Conservation (phyloP, 37 sponge, comb jelly and placozoan genomes). For the Hexactinellida sp. region DNA sequence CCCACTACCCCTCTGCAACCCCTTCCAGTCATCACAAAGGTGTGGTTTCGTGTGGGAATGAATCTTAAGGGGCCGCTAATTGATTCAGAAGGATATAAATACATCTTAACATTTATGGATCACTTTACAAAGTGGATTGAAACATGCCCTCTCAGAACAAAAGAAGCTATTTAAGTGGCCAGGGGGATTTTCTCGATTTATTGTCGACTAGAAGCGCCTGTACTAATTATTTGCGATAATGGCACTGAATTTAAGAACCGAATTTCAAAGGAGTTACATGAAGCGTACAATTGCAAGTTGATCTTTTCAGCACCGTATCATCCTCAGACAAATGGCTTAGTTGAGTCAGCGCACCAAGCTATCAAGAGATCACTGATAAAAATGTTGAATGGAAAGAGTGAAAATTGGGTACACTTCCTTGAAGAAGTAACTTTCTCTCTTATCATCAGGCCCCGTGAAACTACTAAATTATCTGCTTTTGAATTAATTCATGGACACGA, state of each 20-base stretch:
- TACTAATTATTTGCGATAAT: not conserved
- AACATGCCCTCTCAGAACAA: not conserved
- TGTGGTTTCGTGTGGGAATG: constrained; percentile 9
- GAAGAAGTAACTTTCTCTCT: not conserved
- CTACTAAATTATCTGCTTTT: not conserved
- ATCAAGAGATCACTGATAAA: not conserved
- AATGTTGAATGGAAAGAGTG: not conserved
- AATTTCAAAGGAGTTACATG: not conserved
- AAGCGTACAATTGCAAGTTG: not conserved
- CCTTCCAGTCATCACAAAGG: not conserved
- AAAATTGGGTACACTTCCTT: not conserved
- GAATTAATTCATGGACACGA: constrained; percentile 6
- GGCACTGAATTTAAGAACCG: not conserved
- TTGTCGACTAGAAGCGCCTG: not conserved
- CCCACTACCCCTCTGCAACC: not conserved
- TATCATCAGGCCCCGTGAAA: not conserved
- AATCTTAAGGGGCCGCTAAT: too few relatives aligned
- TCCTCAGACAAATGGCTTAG: not conserved
- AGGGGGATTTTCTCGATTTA: not conserved
- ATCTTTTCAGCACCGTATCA: not conserved
- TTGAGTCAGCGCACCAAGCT: not conserved
- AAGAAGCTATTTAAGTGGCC: not conserved
- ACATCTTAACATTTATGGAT: too few relatives aligned
- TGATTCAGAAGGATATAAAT: too few relatives aligned
- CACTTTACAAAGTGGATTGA: constrained; percentile 7